Percentiles rank a stretch among this genome's conserved stretches.
Conservation (phyloP, 2,888 invertebrate genomes). For the Elegia similella region DNA sequence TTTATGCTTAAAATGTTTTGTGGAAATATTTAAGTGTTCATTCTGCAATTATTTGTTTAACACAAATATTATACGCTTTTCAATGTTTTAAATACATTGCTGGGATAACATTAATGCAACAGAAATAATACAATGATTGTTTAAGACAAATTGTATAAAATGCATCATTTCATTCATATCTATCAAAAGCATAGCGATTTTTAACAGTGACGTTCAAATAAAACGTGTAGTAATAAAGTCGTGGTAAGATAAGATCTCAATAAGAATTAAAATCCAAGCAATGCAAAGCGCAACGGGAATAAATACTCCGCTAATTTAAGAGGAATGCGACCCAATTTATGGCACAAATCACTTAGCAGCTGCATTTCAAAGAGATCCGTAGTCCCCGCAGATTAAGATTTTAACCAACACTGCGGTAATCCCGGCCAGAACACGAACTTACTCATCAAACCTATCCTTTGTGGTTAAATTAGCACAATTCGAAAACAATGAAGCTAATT, state of each 20-base stretch:
- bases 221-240: neutral
- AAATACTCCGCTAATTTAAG: slow-evolving; percentile 21
- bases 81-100: neutral
- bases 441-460: slow-evolving; percentile 17
- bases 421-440: slow-evolving; percentile 15
- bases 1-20: slow-evolving; percentile 1
- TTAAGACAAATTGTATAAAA: too few relatives aligned
- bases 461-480: slow-evolving; percentile 14
- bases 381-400: slow-evolving; percentile 25
- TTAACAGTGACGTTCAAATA: too few relatives aligned
- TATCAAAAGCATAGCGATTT: too few relatives aligned
- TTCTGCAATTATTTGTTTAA: neutral
- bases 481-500: slow-evolving; percentile 4
- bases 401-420: slow-evolving; percentile 17
- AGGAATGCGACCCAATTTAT: slow-evolving; percentile 30
- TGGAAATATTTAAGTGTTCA: slow-evolving; percentile 1
- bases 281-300: slow-evolving; percentile 1
- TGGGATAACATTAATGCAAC: neutral
- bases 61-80: neutral
- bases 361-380: slow-evolving; percentile 33
- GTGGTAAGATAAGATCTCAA: neutral
- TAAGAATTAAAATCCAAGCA: neutral
- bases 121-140: too few relatives aligned
- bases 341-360: slow-evolving; percentile 27
- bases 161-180: too few relatives aligned